These are phyloP conservation scores for Ophonus ardosiacus DNA, from an alignment of 2,888 invertebrate genomes.

Conservation along the genomic window DNA sequence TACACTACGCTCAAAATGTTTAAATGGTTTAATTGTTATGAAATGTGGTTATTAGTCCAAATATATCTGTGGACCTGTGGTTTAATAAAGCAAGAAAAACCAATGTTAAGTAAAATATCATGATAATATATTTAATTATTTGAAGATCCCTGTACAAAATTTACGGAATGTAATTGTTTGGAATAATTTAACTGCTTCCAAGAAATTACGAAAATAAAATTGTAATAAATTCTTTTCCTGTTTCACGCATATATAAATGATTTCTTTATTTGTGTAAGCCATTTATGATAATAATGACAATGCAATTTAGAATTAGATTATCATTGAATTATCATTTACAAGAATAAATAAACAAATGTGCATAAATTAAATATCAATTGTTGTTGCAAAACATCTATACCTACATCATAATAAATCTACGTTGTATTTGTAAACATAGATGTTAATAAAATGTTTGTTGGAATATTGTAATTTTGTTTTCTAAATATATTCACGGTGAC, in stretches of 20 bases:
- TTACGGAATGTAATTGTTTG: neutral
- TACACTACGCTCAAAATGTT: too few species aligned
- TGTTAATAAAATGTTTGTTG: neutral
- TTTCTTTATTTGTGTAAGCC: neutral
- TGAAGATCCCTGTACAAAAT: neutral
- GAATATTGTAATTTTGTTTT: neutral
- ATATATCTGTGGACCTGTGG: too few species aligned
- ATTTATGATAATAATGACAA: slow-evolving; percentile 19
- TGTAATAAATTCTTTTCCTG: neutral
- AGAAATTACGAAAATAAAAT: neutral
- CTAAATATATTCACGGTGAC: slow-evolving; percentile 12
- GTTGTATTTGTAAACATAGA: neutral
- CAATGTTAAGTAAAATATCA: neutral
- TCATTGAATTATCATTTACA: slow-evolving; percentile 15
- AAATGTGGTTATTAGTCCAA: too few species aligned
- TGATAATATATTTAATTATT: slow-evolving; percentile 5
- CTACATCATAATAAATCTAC: neutral
- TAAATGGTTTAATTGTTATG: too few species aligned
- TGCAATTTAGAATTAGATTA: slow-evolving; percentile 27
- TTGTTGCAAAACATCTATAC: slow-evolving; percentile 3
- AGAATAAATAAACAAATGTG: neutral
- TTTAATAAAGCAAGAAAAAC: too few species aligned
- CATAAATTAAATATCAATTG: neutral
- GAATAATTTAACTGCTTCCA: neutral
- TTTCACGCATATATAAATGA: neutral